Evolutionary conservation across 2,888 invertebrate species (phyloP).

Genomic region (Drosophila sordidapex): DNA sequence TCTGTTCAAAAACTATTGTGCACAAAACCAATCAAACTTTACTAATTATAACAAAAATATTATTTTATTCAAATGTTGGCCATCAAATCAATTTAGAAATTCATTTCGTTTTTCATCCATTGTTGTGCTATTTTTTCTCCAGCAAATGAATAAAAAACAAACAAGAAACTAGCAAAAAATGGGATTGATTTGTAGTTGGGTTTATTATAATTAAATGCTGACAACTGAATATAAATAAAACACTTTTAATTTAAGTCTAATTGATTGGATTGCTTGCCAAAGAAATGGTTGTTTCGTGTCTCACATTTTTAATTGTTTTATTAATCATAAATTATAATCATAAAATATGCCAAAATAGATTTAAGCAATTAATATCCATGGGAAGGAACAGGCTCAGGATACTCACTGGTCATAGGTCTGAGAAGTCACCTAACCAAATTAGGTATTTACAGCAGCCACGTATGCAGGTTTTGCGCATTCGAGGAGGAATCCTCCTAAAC

Average conservation of each 20-base stretch:
- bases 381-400: no score
- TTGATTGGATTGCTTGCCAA: not conserved
- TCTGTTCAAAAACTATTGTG: no score
- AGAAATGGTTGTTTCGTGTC: accelerated
- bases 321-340: not conserved
- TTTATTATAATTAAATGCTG: not conserved
- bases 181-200: not conserved
- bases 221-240: not conserved
- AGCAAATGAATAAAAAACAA: not conserved
- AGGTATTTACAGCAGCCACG: no score
- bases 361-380: no score
- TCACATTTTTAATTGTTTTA: not conserved
- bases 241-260: not conserved
- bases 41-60: not conserved
- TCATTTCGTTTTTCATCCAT: accelerated
- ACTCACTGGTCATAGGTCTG: no score
- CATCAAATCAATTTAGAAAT: not conserved
- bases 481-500: no score
- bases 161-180: not conserved
- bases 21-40: not conserved
- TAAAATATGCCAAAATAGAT: not conserved
- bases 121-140: not conserved
- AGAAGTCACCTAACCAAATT: no score
- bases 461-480: no score
- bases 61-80: not conserved